phyloP scores from a whole-genome alignment of 2,113 vertebrate genomes.

The Bubo bubo region DNA sequence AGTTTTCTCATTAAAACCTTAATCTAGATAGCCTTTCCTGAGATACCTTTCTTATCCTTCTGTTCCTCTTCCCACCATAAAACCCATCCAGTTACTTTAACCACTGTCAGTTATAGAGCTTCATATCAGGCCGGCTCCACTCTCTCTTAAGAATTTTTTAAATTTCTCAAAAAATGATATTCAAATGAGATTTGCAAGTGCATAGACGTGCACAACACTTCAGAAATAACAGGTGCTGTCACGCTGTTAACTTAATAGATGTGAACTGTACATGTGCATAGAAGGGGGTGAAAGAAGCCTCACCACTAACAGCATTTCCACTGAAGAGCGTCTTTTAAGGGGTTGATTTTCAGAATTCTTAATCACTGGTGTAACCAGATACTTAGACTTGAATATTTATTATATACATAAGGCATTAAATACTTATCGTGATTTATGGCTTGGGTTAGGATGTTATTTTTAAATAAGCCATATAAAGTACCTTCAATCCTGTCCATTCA shows the following conservation, averaged over 20 bases:
- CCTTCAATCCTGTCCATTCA: slow-evolving; percentile 55
- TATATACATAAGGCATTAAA: slow-evolving; percentile 63
- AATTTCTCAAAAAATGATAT: neutral
- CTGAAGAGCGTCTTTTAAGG: neutral
- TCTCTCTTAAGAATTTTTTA: neutral
- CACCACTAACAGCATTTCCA: neutral
- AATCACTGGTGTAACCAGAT: slow-evolving; percentile 55
- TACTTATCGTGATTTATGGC: slow-evolving; percentile 61
- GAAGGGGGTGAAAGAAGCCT: slow-evolving; percentile 1
- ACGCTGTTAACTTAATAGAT: neutral
- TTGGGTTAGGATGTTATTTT: slow-evolving; percentile 61
- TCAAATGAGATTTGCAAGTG: neutral
- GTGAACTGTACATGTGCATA: neutral
- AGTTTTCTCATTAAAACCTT: neutral
- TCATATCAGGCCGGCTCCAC: neutral
- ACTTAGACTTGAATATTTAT: slow-evolving; percentile 59
- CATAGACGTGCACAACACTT: neutral
- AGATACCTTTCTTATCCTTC: neutral
- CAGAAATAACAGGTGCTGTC: neutral
- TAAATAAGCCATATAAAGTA: slow-evolving; percentile 59
- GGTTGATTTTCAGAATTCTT: slow-evolving; percentile 35
- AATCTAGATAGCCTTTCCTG: neutral
- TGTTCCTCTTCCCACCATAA: neutral
- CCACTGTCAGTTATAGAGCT: neutral
- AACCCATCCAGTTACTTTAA: neutral